These are phyloP conservation scores for Volucella zonaria DNA, from an alignment of 2,888 invertebrate species.

Conservation along the genomic window DNA sequence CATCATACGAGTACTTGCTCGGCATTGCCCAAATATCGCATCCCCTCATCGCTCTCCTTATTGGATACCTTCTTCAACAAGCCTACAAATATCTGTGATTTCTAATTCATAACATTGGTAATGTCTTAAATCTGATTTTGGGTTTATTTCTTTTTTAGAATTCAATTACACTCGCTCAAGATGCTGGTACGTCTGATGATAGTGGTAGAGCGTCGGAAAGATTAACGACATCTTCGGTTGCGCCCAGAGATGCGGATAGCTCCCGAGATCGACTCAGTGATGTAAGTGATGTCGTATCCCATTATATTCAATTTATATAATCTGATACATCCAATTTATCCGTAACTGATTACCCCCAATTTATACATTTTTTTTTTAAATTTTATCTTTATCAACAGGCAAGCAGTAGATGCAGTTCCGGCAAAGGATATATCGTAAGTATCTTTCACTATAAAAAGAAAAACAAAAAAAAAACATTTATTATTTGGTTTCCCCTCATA, in stretches of 20 bases:
- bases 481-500: conserved; percentile 1
- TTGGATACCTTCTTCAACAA: too few relatives aligned
- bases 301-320: neutral
- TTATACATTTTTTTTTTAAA: conserved; percentile 1
- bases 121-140: neutral
- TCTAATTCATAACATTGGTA: neutral
- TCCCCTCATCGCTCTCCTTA: too few relatives aligned
- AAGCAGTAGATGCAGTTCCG: conserved; percentile 95
- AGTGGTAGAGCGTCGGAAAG: conserved; percentile 92
- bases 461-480: neutral
- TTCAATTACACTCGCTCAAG: conserved; percentile 87
- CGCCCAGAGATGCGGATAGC: conserved; percentile 90
- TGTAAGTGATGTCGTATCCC: conserved; percentile 82
- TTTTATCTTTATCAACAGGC: conserved; percentile 85
- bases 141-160: conserved; percentile 84
- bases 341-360: conserved; percentile 27
- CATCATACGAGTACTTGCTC: too few relatives aligned
- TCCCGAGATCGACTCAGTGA: conserved; percentile 92
- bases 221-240: conserved; percentile 89
- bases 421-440: conserved; percentile 97
- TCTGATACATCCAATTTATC: conserved; percentile 10
- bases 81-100: too few relatives aligned
- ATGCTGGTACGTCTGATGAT: conserved; percentile 93
- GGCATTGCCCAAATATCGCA: too few relatives aligned
- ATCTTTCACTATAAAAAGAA: conserved; percentile 75